Conservation (phyloP, 1,140 invertebrate genomes). For the Dreissena rostriformis region DNA sequence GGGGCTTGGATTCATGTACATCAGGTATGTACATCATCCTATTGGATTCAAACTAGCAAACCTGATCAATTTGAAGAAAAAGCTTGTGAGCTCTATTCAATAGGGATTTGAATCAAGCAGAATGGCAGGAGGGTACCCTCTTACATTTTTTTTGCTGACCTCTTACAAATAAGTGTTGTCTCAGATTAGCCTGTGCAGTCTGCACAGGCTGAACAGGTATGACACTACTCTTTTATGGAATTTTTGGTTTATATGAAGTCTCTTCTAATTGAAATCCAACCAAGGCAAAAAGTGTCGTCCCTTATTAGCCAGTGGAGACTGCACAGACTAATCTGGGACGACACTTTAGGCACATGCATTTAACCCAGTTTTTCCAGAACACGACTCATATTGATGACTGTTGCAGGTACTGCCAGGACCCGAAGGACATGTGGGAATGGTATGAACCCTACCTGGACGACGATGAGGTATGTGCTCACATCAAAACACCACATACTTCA, state of each 20-base stretch:
- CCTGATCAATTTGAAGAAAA: too few species aligned
- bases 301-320: too few species aligned
- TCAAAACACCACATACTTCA: background rate
- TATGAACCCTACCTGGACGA: constrained; percentile 98
- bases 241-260: too few species aligned
- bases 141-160: background rate
- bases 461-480: constrained; percentile 87
- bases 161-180: background rate
- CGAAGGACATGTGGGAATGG: constrained; percentile 97
- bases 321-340: too few species aligned
- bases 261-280: too few species aligned
- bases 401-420: constrained; percentile 96
- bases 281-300: too few species aligned
- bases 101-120: too few species aligned
- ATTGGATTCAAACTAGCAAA: background rate
- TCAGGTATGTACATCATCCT: constrained; percentile 85
- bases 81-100: too few species aligned
- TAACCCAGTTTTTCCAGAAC: too few species aligned
- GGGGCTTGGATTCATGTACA: constrained; percentile 97
- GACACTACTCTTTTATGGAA: too few species aligned
- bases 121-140: background rate
- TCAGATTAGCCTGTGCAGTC: background rate
- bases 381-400: background rate
- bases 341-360: too few species aligned
- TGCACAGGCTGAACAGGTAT: background rate